Evolutionary conservation across 1,140 invertebrate genomes (phyloP).

Genomic region (Coboldia fuscipes): DNA sequence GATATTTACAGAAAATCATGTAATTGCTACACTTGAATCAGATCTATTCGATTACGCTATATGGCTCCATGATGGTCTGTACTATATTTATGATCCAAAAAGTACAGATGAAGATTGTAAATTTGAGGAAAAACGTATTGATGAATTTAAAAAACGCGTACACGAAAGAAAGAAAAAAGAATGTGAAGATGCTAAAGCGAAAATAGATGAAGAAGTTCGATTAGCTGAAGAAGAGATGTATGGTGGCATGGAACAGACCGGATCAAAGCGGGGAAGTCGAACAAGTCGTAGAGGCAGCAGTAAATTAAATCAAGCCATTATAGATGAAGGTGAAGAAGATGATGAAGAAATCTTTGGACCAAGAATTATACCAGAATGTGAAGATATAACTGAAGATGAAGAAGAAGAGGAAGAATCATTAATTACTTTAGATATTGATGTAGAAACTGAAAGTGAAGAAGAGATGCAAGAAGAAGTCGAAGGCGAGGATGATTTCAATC

Average conservation of each 20-base stretch:
- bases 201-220: not conserved
- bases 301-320: too few species aligned
- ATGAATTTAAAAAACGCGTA: too few species aligned
- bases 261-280: not conserved
- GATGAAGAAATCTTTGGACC: slow-evolving; percentile 9
- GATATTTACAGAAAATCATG: not conserved
- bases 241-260: not conserved
- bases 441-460: slow-evolving; percentile 4
- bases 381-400: slow-evolving; percentile 1
- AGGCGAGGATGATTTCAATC: slow-evolving; percentile 2
- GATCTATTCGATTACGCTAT: slow-evolving; percentile 9
- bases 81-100: slow-evolving; percentile 17
- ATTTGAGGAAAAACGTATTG: slow-evolving; percentile 4
- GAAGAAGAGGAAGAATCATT: slow-evolving; percentile 1
- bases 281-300: too few species aligned
- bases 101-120: slow-evolving; percentile 11
- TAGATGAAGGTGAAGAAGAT: slow-evolving; percentile 4
- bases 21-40: slow-evolving; percentile 4
- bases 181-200: not conserved
- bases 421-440: slow-evolving; percentile 1
- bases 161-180: not conserved
- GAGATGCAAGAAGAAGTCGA: slow-evolving; percentile 2
- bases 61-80: slow-evolving; percentile 11
- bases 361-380: not conserved
- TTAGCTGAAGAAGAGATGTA: not conserved